phyloP scores from a whole-genome alignment of 2,113 vertebrate genomes.

The Brienomyrus brachyistius region DNA sequence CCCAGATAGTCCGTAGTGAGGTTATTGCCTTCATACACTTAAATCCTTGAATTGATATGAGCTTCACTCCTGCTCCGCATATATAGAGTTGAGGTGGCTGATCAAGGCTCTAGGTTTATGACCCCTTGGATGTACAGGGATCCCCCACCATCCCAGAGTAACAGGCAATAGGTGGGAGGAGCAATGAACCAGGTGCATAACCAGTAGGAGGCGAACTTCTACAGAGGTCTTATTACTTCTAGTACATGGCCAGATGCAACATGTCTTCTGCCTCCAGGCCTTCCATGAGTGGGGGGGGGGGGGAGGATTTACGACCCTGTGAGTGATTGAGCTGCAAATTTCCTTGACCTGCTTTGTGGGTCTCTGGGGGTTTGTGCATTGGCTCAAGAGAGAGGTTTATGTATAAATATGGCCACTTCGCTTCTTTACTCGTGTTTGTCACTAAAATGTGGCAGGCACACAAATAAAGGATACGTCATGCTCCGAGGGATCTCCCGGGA shows the following conservation, averaged over 20 bases:
- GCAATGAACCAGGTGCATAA: neutral
- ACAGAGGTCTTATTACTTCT: neutral
- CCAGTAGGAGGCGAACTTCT: neutral
- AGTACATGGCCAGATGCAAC: neutral
- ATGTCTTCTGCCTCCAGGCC: neutral
- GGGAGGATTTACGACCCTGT: neutral
- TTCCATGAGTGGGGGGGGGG: neutral
- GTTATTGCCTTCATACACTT: neutral
- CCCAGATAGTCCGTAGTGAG: neutral
- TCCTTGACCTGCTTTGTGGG: neutral
- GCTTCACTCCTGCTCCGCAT: neutral
- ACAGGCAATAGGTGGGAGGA: neutral
- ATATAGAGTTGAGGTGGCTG: neutral
- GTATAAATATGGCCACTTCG: neutral
- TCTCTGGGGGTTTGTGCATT: neutral
- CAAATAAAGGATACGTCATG: neutral
- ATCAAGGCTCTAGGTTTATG: neutral
- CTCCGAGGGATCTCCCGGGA: neutral
- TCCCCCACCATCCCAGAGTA: neutral
- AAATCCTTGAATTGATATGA: neutral
- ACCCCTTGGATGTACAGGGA: neutral
- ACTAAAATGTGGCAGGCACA: neutral
- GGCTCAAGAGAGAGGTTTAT: neutral
- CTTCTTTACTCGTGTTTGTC: neutral
- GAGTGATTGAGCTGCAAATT: neutral